Percentiles rank a stretch among this genome's conserved stretches.
Evolutionary conservation across 2,113 vertebrate genomes (phyloP).

Genomic region (Indri indri): DNA sequence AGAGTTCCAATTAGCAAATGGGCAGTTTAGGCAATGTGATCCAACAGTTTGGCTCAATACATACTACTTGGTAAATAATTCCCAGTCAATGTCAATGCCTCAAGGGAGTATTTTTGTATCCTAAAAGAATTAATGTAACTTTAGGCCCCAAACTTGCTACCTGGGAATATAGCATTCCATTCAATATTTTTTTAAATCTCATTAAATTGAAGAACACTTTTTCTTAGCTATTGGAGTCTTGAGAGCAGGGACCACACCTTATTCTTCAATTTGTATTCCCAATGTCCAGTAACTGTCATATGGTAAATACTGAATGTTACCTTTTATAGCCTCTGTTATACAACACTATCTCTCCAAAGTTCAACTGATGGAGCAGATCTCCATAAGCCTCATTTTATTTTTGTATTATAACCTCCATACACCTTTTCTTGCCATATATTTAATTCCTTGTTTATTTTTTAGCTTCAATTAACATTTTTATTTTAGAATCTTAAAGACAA

Average conservation of each 20-base stretch:
- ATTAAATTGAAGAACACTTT: not conserved
- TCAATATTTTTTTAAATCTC: not conserved
- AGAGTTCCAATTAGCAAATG: not conserved
- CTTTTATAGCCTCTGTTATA: not conserved
- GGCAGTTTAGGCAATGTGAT: not conserved
- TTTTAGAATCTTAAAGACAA: not conserved
- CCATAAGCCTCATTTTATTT: not conserved
- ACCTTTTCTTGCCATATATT: not conserved
- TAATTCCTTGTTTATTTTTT: not conserved
- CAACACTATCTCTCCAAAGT: not conserved
- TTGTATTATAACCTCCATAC: not conserved
- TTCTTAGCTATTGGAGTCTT: not conserved
- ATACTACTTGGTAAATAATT: not conserved
- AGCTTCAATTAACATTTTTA: not conserved
- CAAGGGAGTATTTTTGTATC: not conserved
- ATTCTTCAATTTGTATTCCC: not conserved
- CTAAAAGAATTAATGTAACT: not conserved
- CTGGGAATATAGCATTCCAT: not conserved
- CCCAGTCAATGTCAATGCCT: not conserved
- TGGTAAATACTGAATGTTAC: not conserved
- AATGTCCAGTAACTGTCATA: not conserved
- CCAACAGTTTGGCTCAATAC: not conserved
- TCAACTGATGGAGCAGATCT: not conserved
- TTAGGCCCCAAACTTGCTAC: not conserved
- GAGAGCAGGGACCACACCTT: not conserved